phyloP scores from a whole-genome alignment of 1,140 invertebrate genomes.

The Trypoxylus dichotomus region DNA sequence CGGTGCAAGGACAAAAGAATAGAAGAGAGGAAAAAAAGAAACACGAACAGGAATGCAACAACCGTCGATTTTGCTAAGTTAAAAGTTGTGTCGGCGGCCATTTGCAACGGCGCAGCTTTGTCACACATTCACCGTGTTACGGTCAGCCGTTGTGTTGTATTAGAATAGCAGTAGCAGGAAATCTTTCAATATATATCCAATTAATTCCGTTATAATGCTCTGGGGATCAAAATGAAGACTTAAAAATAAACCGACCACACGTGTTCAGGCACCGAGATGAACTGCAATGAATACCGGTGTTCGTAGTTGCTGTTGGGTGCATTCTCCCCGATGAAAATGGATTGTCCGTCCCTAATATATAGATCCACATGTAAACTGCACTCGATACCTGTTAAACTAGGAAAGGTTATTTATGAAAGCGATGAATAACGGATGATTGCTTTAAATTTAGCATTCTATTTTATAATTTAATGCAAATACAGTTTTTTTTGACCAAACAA shows the following conservation, averaged over 20 bases:
- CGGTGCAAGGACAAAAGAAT: conserved; percentile 10
- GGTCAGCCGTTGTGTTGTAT: not conserved
- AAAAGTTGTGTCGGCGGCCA: conserved; percentile 18
- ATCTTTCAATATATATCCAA: not conserved
- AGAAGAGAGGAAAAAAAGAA: not conserved
- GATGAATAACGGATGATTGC: too few relatives aligned
- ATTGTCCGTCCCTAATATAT: too few relatives aligned
- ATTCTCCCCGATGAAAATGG: not conserved
- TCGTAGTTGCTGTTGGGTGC: not conserved
- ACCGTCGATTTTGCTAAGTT: conserved; percentile 11
- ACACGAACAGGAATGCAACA: not conserved
- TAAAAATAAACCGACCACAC: conserved; percentile 19
- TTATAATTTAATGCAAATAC: too few relatives aligned
- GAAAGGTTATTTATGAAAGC: too few relatives aligned
- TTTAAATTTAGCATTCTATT: too few relatives aligned
- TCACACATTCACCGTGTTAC: conserved; percentile 18
- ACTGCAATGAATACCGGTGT: not conserved
- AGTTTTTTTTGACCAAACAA: too few relatives aligned
- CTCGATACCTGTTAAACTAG: too few relatives aligned
- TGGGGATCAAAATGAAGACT: conserved; percentile 16
- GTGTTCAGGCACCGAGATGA: not conserved
- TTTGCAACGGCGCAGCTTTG: conserved; percentile 2
- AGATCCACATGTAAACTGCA: too few relatives aligned
- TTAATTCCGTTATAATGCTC: conserved; percentile 25
- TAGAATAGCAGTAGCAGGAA: not conserved